Evolutionary conservation across 2,113 vertebrate species (phyloP), one percentile per base, ranked within the genome.

Genomic region (Corythornis vintsioides): DNA sequence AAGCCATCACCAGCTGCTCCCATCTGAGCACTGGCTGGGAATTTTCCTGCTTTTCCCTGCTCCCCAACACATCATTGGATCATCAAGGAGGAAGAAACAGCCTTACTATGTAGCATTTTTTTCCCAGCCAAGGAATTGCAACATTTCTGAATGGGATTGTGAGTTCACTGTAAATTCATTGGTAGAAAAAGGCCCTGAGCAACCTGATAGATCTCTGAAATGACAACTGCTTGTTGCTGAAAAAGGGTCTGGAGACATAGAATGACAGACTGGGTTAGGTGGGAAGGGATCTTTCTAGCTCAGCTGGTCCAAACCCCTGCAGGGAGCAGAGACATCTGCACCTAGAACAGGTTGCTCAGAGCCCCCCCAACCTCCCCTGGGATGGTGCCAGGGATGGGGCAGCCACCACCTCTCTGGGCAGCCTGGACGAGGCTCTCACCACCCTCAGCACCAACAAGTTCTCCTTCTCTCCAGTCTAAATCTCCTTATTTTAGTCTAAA

Each of bases 11-110:
- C 61, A 81, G 53, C 56, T 70, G 45, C 52, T 71, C 40, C 42
- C 19, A 24, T 18, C 63, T 25, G 42, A 47, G 14, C 57, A 47
- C 14, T 1, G 0, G 3, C 11, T 0, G 7, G 52, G 52, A 38
- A 29, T 65, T 35, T 57, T 29, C 20, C 53, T 52, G 21, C 35
- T 9, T 59, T 53, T 38, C 35, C 24, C 42, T 19, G 11, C 4
- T 64, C 33, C 29, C 29, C 63, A 57, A 7, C 22, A 38, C 25
- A 15, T 31, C 29, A 42, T 29, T n/a, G 47, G 20, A 35, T 52
- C 0, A 1, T 6, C 1, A 2, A 3, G 71, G 16, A 40, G 38
- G 45, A 50, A 60, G 31, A 33, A 67, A 57, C 0, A 80, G 82
- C 45, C 12, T 56, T 29, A 40, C 21, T n/a, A 3, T 3, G 50